phyloP scores from a whole-genome alignment of 2,797 vertebrate species.

The Sebastes minor region DNA sequence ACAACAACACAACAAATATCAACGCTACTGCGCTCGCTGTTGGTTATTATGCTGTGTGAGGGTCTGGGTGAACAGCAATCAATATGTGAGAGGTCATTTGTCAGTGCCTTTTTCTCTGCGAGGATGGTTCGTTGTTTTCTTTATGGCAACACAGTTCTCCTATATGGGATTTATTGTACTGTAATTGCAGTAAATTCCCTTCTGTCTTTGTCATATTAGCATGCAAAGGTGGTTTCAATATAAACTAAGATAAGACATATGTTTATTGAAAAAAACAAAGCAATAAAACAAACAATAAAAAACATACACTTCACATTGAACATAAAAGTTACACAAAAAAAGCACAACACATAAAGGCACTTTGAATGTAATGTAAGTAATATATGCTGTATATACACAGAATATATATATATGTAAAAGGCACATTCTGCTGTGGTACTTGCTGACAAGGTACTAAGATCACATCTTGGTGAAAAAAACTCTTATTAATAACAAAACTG shows the following conservation, averaged over 20 bases:
- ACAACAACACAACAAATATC: slow-evolving; percentile 49
- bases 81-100: slow-evolving; percentile 71
- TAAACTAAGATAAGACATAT: neutral
- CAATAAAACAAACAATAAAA: no score
- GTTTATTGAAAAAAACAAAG: neutral
- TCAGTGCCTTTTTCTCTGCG: slow-evolving; percentile 59
- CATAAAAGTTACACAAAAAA: no score
- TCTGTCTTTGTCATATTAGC: slow-evolving; percentile 22
- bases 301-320: no score
- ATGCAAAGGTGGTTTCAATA: slow-evolving; percentile 2
- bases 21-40: slow-evolving; percentile 34
- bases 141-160: slow-evolving; percentile 22
- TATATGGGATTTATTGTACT: slow-evolving; percentile 37
- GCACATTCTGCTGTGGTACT: no score
- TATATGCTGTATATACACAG: no score
- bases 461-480: no score
- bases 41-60: slow-evolving; percentile 58
- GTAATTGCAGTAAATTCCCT: slow-evolving; percentile 34
- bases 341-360: no score
- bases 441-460: no score
- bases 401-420: no score
- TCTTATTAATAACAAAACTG: no score
- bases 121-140: slow-evolving; percentile 38
- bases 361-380: no score
- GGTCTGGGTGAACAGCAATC: slow-evolving; percentile 63